Evolutionary conservation across 2,888 invertebrate species (phyloP), one percentile per base, ranked within the genome.

Genomic region (Phengaris arion): DNA sequence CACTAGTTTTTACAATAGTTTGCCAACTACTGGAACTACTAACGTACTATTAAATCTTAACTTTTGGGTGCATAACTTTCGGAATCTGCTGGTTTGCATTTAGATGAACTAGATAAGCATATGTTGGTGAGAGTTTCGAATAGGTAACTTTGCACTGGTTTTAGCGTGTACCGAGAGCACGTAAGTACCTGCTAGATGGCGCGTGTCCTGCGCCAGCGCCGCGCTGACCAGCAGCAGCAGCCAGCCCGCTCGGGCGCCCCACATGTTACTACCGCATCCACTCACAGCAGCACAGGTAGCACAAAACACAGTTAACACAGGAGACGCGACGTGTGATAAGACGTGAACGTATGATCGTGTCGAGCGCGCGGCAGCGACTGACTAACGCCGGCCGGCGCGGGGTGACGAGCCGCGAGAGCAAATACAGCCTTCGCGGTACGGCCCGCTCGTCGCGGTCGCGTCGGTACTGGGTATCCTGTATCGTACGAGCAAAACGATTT

Each of bases 221-320:
- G 85, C 88, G 78, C 86, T 85, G 77, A 85, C 86, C 84, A 89
- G 81, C 85, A 89, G 85, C 79, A 81, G 81, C 83, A 91, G 87
- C 86, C 91, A 91, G 89, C 91, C 92, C 90, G 85, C 86, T 84
- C 86, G 85, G 92, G 91, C 93, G 91, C 88, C 86, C 90, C 89
- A 88, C 93, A 93, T 93, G 69, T 83, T 85, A 86, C 84, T 85
- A 88, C 88, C 79, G 76, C 85, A 85, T 86, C 86, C 92, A 91
- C 92, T 92, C 92, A 88, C 89, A 93, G 64, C 64, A 64, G 64
- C 91, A 90, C 90, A 81, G 73, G 79, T 70, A 85, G 83, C 85
- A 86, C 55, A 48, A 51, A 64, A 64, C 64, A 51, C 74, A 51
- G 46, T 52, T 45, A 48, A 57, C 22, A 74, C 64, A 15, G 72